Percentiles rank a stretch among this genome's conserved stretches.
phyloP scores from a whole-genome alignment of 2,113 vertebrate genomes.

The Urocitellus parryii region DNA sequence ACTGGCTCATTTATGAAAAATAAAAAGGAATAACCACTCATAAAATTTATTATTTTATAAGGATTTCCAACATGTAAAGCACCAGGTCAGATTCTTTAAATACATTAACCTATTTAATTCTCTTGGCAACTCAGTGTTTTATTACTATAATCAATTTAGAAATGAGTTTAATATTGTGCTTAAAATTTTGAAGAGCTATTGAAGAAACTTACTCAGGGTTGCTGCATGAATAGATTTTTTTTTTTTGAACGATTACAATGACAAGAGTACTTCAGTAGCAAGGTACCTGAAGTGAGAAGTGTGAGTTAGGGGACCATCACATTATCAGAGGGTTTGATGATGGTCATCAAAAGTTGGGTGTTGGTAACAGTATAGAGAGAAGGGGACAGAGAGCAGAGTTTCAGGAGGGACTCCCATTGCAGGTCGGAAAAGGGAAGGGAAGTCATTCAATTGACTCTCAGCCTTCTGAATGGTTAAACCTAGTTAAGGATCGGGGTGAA shows the following conservation, averaged over 20 bases:
- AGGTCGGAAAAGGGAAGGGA: background rate
- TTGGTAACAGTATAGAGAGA: background rate
- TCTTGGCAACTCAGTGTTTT: background rate
- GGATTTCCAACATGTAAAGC: background rate
- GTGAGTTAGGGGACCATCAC: background rate
- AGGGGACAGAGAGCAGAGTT: background rate
- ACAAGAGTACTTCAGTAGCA: background rate
- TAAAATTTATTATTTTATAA: background rate
- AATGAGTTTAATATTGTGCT: background rate
- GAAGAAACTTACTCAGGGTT: background rate
- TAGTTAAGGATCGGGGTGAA: background rate
- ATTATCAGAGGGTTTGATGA: background rate
- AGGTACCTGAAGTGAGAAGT: background rate
- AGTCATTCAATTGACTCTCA: background rate
- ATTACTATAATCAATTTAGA: background rate
- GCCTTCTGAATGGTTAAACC: background rate
- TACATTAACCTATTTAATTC: background rate
- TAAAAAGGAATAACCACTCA: background rate
- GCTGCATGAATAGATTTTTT: background rate
- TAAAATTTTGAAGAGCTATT: background rate
- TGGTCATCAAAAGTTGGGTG: background rate
- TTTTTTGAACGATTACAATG: background rate
- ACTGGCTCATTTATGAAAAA: slow-evolving; percentile 23
- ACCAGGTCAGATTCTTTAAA: background rate
- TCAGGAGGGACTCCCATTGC: background rate